Base-by-base conservation (phyloP, 2,113 vertebrate species). In the Syngnathus scovelli region DNA sequence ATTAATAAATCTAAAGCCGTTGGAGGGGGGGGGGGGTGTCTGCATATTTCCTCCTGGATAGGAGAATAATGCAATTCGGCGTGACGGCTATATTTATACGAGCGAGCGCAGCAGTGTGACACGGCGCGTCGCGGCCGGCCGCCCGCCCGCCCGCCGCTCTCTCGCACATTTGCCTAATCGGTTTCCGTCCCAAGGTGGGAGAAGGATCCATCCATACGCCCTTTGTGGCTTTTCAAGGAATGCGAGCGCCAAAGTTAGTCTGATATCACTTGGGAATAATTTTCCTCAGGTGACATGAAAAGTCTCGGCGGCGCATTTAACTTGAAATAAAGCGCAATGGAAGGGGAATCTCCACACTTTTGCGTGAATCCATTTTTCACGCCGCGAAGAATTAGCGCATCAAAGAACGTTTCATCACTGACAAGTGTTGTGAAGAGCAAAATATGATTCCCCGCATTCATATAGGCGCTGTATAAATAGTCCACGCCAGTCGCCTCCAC, bases 41-140 rank as follows among this genome's bases (percentile, higher is more conserved):
- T 58, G 55, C 19, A n/a, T 12, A 58, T 86, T 86, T 72, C n/a
- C 69, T 75, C 65, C 76, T 37, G 67, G 71, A 78, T 66, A 80
- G 77, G 72, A 65, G 73, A 81, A 74, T 84, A 85, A 83, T 80
- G 82, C 80, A 83, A 89, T 83, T 86, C 68, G 67, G 87, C 90
- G 89, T 90, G 89, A 91, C 91, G 89, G 89, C 90, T 91, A 91
- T 90, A 89, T 91, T 91, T 91, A 90, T 90, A 89, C 80, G 81
- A 78, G 76, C 72, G 69, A 76, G 80, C 73, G 82, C 80, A 78
- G 80, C 75, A 74, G 66, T 66, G 67, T 89, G 87, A 90, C 83
- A 82, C 84, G 84, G 83, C 85, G 85, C 87, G 79, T 63, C 76
- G 85, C 70, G 86, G 83, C 27, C 27, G 27, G 27, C 27, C 27